phyloP scores from a whole-genome alignment of 2,888 invertebrate genomes.

The Priocnemis perturbator region DNA sequence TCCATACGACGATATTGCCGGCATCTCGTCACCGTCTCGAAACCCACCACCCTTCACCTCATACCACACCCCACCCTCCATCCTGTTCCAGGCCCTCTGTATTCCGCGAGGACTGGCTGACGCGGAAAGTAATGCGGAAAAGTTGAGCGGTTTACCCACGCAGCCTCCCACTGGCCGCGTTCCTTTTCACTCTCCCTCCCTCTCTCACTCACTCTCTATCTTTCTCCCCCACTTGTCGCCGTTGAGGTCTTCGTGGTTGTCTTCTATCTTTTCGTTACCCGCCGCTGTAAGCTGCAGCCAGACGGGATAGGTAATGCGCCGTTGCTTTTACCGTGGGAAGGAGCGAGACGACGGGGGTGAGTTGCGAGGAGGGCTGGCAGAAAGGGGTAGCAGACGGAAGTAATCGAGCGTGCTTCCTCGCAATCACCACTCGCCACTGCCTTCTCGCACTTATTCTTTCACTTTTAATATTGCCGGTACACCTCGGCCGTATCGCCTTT shows the following conservation, averaged over 20 bases:
- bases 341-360: neutral
- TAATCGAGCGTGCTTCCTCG: conserved; percentile 13
- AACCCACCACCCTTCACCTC: no score
- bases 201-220: no score
- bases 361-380: no score
- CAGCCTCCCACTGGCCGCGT: neutral
- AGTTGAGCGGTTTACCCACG: conserved; percentile 40
- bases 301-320: conserved; percentile 31
- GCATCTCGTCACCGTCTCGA: conserved; percentile 31
- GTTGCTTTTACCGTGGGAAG: conserved; percentile 29
- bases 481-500: no score
- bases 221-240: no score
- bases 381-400: neutral
- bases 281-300: conserved; percentile 10
- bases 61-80: no score
- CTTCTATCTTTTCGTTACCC: conserved; percentile 19
- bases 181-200: conserved; percentile 13
- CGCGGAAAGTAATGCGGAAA: conserved; percentile 50
- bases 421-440: no score
- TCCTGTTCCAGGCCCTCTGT: neutral
- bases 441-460: no score
- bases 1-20: conserved; percentile 41
- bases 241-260: neutral
- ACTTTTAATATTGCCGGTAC: no score
- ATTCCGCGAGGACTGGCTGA: conserved; percentile 3